Evolutionary conservation across 2,888 invertebrate genomes (phyloP), one percentile per base, ranked within the genome.

Genomic region (Dynastes maya): DNA sequence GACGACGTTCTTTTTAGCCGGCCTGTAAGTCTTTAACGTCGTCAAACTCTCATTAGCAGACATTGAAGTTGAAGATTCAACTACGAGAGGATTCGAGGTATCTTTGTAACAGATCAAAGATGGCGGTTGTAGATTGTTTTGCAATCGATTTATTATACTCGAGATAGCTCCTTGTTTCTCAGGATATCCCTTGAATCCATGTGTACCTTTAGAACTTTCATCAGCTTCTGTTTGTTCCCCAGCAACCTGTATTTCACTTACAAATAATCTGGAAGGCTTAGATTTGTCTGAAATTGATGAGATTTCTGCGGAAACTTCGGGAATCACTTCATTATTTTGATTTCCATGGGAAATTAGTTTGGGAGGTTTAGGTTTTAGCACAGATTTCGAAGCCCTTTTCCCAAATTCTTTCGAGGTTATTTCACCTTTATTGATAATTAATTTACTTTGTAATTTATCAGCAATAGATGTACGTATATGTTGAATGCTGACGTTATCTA

Each of bases 401-500:
- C 13, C 53, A 16, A 1, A 53, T 13, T n/a, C 16, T 53, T 53
- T 53, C 16, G 4, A 2, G 55, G 11, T n/a, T n/a, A 13, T 27
- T 49, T 51, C 53, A 4, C 53, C 6, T 16, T 63, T 27, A 29
- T 22, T 27, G 22, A 11, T 22, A 0, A 65, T 76, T 22, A 79
- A 53, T 49, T 67, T 53, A 32, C n/a, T 71, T 67, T 79, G 79
- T 11, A 79, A 68, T 29, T 79, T 79, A 74, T 81, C 80, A 16
- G 79, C 81, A 16, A 80, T 68, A 0, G 81, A 80, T 51, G 79
- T 81, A 68, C 88, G 84, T 32, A 83, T 84, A 4, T 82, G 82
- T 45, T 85, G 85, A 22, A 88, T 83, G 1, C 84, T 84, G 13
- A 88, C 84, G 1, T 84, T 84, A 81, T 86, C 84, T 78, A 85